phyloP scores from a whole-genome alignment of 2,113 vertebrate species.

The Callocephalon fimbriatum region DNA sequence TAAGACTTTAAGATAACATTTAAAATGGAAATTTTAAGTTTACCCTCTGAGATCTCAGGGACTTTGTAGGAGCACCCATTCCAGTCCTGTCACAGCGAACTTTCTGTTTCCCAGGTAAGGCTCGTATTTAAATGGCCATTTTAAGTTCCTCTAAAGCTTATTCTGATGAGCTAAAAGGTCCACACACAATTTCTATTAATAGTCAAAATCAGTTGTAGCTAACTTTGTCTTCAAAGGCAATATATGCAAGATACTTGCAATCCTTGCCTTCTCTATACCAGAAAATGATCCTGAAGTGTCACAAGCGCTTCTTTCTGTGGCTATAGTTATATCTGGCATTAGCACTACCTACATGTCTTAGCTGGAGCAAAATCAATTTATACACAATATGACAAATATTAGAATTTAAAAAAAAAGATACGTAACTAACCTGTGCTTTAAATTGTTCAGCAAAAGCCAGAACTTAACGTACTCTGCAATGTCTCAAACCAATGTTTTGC shows the following conservation, averaged over 20 bases:
- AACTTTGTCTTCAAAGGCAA: background rate
- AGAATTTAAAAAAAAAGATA: background rate
- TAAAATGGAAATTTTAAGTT: background rate
- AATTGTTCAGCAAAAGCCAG: background rate
- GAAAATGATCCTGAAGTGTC: background rate
- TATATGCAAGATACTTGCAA: background rate
- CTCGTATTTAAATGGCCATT: background rate
- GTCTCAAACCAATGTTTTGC: background rate
- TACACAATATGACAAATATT: background rate
- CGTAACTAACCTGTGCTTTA: fast-evolving
- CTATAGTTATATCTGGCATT: background rate
- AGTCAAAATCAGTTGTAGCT: background rate
- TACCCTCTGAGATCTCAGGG: background rate
- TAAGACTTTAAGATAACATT: background rate
- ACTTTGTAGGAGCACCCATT: background rate
- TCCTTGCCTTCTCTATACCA: background rate
- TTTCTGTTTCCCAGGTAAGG: background rate
- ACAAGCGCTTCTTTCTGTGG: fast-evolving
- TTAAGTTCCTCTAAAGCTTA: background rate
- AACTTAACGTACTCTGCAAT: fast-evolving
- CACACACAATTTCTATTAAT: background rate
- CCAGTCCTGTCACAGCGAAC: background rate
- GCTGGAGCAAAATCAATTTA: background rate
- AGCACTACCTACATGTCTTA: background rate
- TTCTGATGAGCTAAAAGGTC: background rate